phyloP scores from a whole-genome alignment of 2,888 invertebrate genomes.

The Parelbella ahira region DNA sequence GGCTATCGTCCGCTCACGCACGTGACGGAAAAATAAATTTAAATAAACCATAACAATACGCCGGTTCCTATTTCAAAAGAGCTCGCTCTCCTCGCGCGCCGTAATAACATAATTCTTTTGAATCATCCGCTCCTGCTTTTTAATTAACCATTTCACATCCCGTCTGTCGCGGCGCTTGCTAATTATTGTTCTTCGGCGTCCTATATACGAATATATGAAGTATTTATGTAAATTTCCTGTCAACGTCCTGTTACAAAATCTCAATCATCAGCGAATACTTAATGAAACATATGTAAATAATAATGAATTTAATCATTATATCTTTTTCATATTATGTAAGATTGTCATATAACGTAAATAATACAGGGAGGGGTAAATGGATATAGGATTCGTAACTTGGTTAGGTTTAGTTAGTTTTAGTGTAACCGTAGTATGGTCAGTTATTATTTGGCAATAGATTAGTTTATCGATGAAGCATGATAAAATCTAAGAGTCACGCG shows the following conservation, averaged over 20 bases:
- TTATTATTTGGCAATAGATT: slow-evolving; percentile 17
- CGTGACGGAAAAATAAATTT: slow-evolving; percentile 52
- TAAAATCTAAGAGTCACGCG: slow-evolving; percentile 17
- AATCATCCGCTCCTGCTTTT: slow-evolving; percentile 45
- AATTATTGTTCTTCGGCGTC: slow-evolving; percentile 27
- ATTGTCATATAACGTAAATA: too few relatives aligned
- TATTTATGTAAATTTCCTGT: background rate
- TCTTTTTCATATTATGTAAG: too few relatives aligned
- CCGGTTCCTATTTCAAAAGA: slow-evolving; percentile 51
- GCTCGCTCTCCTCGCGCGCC: slow-evolving; percentile 38
- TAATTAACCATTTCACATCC: slow-evolving; percentile 43
- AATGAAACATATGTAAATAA: slow-evolving; percentile 2
- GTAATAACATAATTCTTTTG: slow-evolving; percentile 52
- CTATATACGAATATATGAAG: too few relatives aligned
- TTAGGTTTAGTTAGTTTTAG: slow-evolving; percentile 8
- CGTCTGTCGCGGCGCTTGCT: slow-evolving; percentile 29
- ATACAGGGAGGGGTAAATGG: too few relatives aligned
- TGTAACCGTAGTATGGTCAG: slow-evolving; percentile 8
- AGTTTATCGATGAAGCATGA: slow-evolving; percentile 16
- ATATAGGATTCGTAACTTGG: slow-evolving; percentile 7
- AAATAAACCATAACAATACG: slow-evolving; percentile 66
- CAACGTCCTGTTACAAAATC: background rate
- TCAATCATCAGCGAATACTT: background rate
- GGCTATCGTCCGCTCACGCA: slow-evolving; percentile 60
- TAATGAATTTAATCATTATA: too few relatives aligned